Base-by-base conservation (phyloP, 2,888 invertebrate genomes). In the Clepsis dumicolana region DNA sequence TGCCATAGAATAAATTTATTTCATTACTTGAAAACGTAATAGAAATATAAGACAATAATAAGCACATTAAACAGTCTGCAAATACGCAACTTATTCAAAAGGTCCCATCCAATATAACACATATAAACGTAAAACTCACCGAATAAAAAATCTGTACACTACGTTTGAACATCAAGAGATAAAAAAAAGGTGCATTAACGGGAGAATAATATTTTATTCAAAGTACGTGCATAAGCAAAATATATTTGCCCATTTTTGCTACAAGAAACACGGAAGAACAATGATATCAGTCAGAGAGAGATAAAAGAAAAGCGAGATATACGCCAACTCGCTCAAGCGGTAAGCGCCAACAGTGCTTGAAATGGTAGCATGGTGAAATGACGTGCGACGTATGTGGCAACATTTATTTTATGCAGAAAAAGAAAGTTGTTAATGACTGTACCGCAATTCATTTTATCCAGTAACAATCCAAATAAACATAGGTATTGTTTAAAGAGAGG, bases 261-360 rank as follows among this genome's bases (percentile, higher is more conserved):
- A 44, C 38, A 27, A 27, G 50, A 24, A 59, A 59, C 41, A 41
- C 53, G 4, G 61, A n/a, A 29, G 44, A 61, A 66, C 61, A 66
- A 61, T 54, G 61, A 21, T 21, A 52, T 25, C 52, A 38, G 41
- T 38, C 65, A 38, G 50, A 24, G 38, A 38, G 32, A 41, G n/a
- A 27, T 27, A 53, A 35, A 59, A 59, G 41, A 25, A 59, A 41
- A 44, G 52, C 14, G 21, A 41, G 12, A 52, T 60, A 27, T 52
- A 18, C n/a, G 59, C 25, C 52, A 35, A 21, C n/a, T 21, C 25
- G 25, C 24, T 21, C 25, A 25, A 24, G 29, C 12, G 14, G 27
- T 4, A 8, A 64, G 41, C 29, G 18, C 14, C 12, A n/a, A 7
- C 50, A 50, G 14, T 7, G 14, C 16, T 44, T 44, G 41, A 44